Evolutionary conservation across 2,888 invertebrate species (phyloP), one percentile per base, ranked within the genome.

Genomic region (Diploptera punctata): DNA sequence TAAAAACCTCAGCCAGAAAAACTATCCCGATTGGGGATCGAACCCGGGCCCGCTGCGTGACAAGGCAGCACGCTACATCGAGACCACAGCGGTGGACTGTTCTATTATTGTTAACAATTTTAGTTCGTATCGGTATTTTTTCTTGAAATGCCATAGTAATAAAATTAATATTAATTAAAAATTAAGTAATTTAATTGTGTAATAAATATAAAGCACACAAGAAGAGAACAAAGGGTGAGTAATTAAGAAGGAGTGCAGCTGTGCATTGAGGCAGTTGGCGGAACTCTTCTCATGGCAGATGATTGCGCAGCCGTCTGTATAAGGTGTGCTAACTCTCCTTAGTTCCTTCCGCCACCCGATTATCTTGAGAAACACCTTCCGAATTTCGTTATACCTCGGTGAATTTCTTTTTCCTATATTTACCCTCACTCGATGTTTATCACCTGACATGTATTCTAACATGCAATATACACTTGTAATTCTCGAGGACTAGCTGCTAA

Each of bases 381-480:
- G 62, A 24, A 62, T 43, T 65, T 65, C 47, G 47, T 65, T 65
- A 65, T 47, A 24, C 44, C 29, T 47, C 38, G 47, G 65, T 65
- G 65, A 65, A 65, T 65, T 65, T 65, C 65, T 65, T 65, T 65
- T 44, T 65, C 24, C n/a, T 31, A 29, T 57, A 57, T 57, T 57
- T 52, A n/a, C 26, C 57, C 57, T 57, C 26, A 13, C 26, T 9
- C 29, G 57, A 57, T 57, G n/a, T 26, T 57, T 57, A 57, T 57
- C 57, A 10, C n/a, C 21, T 24, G 52, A 9, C 24, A 13, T 1
- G 9, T 52, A 18, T 57, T 16, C 31, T 29, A 57, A 16, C 57
- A 29, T 57, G 57, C 57, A 29, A 31, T 29, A 24, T 47, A 47
- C 47, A 47, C 47, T 47, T 47, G 9, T 57, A 57, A 57, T 57